Evolutionary conservation across 2,113 vertebrate species (phyloP), one percentile per base, ranked within the genome.

Genomic region (Lampris incognitus): DNA sequence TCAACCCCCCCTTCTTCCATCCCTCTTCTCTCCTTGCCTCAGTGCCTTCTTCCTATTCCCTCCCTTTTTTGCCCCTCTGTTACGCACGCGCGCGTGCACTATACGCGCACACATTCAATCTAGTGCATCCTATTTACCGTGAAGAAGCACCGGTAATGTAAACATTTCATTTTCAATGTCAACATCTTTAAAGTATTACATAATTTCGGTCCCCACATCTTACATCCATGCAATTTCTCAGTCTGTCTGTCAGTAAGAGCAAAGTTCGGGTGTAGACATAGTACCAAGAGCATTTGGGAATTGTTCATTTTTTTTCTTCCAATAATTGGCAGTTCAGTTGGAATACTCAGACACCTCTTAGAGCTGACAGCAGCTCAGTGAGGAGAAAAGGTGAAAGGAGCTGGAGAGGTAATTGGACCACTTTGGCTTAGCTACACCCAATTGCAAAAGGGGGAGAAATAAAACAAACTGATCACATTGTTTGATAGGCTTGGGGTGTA

Each of bases 401-500:
- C 52, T 50, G 7, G 57, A 66, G 52, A 76, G 72, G 82, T 83
- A 80, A 89, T 88, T 84, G 77, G 77, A 87, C 67, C 59, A 48
- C 57, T 67, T 41, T 50, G 70, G 57, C 13, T 54, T 42, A 42
- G 66, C 63, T 60, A 9, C 51, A 70, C 55, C 70, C 66, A 38
- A 57, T 77, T 70, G 59, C 72, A 69, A 48, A 4, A 59, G 4
- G 6, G 50, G 50, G 65, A 82, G 57, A 76, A 70, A 76, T 71
- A 76, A 74, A 74, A 84, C 67, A 85, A 82, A 81, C 80, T 79
- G 79, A 90, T 91, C 65, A 70, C 60, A 80, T 83, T 86, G 84
- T 85, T 84, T 87, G 89, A 90, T 85, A 79, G 74, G 80, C 70
- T 40, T 1, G 1, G 54, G 78, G 64, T 78, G 10, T 72, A 83